These are phyloP conservation scores for Ia io DNA, from an alignment of 2,113 vertebrate species.

Conservation along the genomic window DNA sequence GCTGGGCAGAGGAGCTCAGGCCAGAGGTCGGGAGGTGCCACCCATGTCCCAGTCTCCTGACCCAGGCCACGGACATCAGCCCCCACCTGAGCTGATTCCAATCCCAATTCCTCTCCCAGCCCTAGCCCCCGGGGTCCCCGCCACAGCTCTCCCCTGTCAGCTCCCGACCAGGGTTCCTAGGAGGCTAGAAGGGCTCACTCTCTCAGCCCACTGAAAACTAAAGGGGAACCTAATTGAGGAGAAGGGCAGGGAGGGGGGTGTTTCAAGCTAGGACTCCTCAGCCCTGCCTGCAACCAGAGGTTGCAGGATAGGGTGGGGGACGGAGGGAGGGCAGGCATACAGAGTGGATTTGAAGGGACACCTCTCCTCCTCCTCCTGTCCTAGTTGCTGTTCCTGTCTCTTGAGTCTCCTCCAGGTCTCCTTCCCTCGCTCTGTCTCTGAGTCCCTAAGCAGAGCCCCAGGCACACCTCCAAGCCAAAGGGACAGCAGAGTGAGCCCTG, in stretches of 20 bases:
- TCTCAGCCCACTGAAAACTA: neutral
- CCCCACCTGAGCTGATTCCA: neutral
- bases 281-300: neutral
- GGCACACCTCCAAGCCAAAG: neutral
- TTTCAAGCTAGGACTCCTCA: neutral
- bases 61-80: neutral
- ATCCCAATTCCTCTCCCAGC: neutral
- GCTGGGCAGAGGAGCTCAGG: neutral
- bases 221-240: neutral
- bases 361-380: neutral
- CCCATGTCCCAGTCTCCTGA: neutral
- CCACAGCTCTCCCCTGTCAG: neutral
- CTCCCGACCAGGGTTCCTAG: neutral
- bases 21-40: neutral
- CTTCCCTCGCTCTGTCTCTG: neutral
- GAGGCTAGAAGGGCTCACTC: neutral
- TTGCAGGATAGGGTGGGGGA: accelerated
- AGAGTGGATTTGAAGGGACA: neutral
- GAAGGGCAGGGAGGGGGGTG: neutral
- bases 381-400: neutral
- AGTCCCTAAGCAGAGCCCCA: neutral
- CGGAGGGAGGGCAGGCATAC: accelerated
- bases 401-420: neutral
- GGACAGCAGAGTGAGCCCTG: neutral
- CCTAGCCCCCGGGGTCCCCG: neutral